Percentiles rank a stretch among this genome's conserved stretches.
These are phyloP conservation scores for Halyomorpha halys DNA, from an alignment of 1,140 invertebrate genomes.

Conservation along the genomic window DNA sequence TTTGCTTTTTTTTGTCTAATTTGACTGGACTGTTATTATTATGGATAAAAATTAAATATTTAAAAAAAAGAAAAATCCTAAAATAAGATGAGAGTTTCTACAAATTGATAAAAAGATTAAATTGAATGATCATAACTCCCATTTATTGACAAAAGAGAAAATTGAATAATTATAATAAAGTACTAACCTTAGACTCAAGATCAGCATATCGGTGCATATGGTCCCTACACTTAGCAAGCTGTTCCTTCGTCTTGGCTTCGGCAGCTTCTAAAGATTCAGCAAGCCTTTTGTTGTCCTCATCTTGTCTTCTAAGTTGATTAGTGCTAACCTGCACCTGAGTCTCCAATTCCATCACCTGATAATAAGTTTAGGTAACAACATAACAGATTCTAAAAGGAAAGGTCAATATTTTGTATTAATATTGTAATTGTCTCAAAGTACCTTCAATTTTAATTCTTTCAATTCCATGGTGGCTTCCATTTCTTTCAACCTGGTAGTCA, in stretches of 20 bases:
- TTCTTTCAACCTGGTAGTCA: slow-evolving; percentile 80
- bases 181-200: slow-evolving; percentile 62
- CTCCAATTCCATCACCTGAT: slow-evolving; percentile 89
- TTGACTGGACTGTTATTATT: no score
- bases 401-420: no score
- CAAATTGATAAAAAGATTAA: no score
- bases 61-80: no score
- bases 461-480: slow-evolving; percentile 87
- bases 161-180: neutral
- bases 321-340: slow-evolving; percentile 92
- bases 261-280: slow-evolving; percentile 63
- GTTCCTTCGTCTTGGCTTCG: slow-evolving; percentile 59
- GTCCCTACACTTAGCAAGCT: slow-evolving; percentile 67
- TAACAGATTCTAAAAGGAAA: neutral
- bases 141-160: no score
- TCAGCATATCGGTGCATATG: slow-evolving; percentile 80
- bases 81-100: no score
- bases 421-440: slow-evolving; percentile 29
- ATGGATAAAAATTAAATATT: no score
- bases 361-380: slow-evolving; percentile 17
- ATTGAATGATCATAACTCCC: no score
- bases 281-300: slow-evolving; percentile 80
- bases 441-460: slow-evolving; percentile 87
- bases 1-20: no score
- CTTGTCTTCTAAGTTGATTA: slow-evolving; percentile 86